Evolutionary conservation across 2,113 vertebrate genomes (phyloP).

Genomic region (Pogonocichla stellata): DNA sequence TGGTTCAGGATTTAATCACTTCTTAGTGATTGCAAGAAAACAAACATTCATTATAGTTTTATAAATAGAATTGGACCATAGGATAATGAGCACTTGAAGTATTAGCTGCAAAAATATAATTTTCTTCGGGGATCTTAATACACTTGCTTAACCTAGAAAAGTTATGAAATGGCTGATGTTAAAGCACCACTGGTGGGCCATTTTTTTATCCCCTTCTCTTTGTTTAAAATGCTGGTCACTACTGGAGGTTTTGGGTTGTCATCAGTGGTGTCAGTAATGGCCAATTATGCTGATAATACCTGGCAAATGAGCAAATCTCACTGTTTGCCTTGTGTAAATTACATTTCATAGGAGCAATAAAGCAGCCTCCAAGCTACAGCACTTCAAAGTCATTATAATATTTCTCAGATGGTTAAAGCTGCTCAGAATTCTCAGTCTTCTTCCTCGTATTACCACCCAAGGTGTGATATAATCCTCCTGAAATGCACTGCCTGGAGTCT

Average conservation of each 20-base stretch:
- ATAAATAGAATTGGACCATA: neutral
- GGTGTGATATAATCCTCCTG: slow-evolving; percentile 48
- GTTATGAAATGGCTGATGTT: neutral
- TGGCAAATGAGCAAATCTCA: slow-evolving; percentile 5
- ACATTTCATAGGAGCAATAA: slow-evolving; percentile 12
- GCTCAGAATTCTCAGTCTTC: slow-evolving; percentile 19
- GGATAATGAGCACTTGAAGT: neutral
- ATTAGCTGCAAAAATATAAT: neutral
- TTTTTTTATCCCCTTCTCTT: neutral
- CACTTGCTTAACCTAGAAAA: neutral
- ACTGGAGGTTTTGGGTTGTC: neutral
- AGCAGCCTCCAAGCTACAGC: neutral
- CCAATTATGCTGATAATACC: neutral
- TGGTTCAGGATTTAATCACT: neutral
- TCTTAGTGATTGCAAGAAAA: neutral
- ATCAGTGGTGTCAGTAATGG: neutral
- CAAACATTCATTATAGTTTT: neutral
- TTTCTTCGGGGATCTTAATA: neutral
- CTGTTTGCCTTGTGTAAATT: slow-evolving; percentile 32
- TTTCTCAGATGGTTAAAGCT: slow-evolving; percentile 18
- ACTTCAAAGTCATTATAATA: neutral
- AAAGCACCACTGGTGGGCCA: neutral
- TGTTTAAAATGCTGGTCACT: slow-evolving; percentile 4
- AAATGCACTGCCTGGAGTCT: slow-evolving; percentile 57
- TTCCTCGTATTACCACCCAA: slow-evolving; percentile 52